Evolutionary conservation across 2,888 invertebrate genomes (phyloP), one percentile per base, ranked within the genome.

Genomic region (Amblyjoppa fuscipennis): DNA sequence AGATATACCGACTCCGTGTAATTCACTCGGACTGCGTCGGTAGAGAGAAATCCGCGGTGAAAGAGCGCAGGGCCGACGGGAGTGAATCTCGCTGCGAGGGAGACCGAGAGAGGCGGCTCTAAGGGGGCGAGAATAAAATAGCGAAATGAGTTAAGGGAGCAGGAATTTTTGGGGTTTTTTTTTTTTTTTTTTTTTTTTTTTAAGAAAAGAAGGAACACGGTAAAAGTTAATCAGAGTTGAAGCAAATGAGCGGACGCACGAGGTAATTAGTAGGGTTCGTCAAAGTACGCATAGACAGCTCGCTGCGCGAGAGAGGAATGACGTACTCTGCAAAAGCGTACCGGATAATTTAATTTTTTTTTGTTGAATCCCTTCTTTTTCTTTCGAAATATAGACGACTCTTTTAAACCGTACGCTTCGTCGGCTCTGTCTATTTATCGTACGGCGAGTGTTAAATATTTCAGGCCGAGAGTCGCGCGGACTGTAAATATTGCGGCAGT

Each of bases 141-240:
- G 73, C 51, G 56, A 81, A 45, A 74, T n/a, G 71, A 70, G 61
- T 49, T 16, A 70, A 64, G 59, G 56, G 68, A 75, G 70, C 69
- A 25, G 25, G 70, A 69, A 70, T 16, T 49, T 49, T 49, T 13
- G 13, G 16, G 2, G 6, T 41, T 41, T 41, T 41, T 41, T 9
- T 7, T 41, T 9, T 41, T 41, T 45, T 69, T n/a, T 28, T 80
- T 41, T 80, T 34, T 73, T 83, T 45, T 64, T 69, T 68, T n/a
- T 9, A 51, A 56, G 25, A 75, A 49, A 59, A 66, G 82, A 86
- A 79, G 78, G 78, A 64, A 68, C 83, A 87, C 87, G 88, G 80
- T 89, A 87, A 89, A 89, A 90, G 90, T 91, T 92, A 92, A 92
- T 92, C 92, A 91, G 90, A 92, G 91, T 91, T 90, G 89, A 91